Percentiles rank a stretch among this genome's conserved stretches.
Evolutionary conservation across 2,797 vertebrate species (phyloP).

Genomic region (Lagodon rhomboides): DNA sequence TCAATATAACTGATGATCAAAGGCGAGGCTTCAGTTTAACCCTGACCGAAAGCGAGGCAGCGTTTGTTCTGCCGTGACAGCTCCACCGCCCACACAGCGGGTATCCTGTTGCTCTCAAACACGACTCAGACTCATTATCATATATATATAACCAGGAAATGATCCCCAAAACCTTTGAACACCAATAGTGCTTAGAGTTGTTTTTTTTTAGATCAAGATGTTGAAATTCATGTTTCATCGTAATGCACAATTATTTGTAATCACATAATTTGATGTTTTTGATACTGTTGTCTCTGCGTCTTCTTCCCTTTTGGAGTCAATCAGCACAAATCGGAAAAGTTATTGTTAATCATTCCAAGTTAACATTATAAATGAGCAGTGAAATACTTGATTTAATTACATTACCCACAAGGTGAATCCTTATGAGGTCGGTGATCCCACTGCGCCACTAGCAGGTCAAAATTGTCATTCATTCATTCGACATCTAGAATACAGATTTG

Average conservation of each 20-base stretch:
- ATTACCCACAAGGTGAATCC: too few species aligned
- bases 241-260: not conserved
- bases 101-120: not conserved
- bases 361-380: not conserved
- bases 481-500: not conserved
- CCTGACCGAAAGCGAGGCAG: slow-evolving; percentile 14
- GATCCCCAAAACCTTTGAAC: not conserved
- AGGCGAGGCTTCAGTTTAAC: slow-evolving; percentile 41
- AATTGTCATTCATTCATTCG: not conserved
- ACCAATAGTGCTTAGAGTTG: not conserved
- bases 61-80: slow-evolving; percentile 42
- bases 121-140: slow-evolving; percentile 1
- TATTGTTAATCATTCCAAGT: not conserved
- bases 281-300: not conserved
- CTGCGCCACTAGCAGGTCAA: not conserved
- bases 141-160: slow-evolving; percentile 23
- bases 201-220: too few species aligned
- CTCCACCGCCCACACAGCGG: slow-evolving; percentile 13
- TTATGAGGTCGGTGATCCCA: not conserved
- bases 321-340: too few species aligned
- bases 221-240: slow-evolving; percentile 7
- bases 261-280: not conserved
- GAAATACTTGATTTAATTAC: not conserved
- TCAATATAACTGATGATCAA: slow-evolving; percentile 59
- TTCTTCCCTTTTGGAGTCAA: not conserved